Conservation (phyloP, 2,113 vertebrate species). For the Halcyon senegalensis region DNA sequence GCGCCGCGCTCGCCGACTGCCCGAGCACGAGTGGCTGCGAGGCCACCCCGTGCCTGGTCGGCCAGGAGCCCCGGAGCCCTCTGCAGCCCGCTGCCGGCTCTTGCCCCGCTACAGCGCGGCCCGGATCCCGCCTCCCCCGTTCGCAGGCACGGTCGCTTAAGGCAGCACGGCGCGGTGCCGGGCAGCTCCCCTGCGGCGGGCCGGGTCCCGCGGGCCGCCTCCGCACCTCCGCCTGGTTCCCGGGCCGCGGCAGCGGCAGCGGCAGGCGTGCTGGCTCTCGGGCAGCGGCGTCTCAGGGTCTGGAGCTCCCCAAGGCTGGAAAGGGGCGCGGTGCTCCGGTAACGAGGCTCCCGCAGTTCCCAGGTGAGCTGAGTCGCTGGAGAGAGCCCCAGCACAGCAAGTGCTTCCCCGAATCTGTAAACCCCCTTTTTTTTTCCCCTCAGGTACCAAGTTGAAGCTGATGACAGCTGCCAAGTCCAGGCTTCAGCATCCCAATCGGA, state of each 20-base stretch:
- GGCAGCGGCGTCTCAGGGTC: background rate
- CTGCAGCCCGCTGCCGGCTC: background rate
- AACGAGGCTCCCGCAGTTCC: background rate
- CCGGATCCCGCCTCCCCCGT: no score
- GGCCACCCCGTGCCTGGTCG: background rate
- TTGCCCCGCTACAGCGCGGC: background rate
- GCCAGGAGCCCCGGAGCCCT: no score
- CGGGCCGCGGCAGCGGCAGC: background rate
- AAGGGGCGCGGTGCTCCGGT: background rate
- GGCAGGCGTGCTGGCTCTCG: fast-evolving
- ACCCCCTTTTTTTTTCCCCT: background rate
- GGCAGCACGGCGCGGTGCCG: background rate
- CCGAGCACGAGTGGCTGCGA: background rate
- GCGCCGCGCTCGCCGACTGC: no score
- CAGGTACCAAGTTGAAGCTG: background rate
- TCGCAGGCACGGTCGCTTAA: no score
- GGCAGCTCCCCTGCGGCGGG: no score
- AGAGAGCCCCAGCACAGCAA: background rate
- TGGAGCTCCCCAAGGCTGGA: background rate
- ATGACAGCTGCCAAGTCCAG: background rate
- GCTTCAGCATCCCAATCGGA: background rate
- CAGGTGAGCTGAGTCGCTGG: background rate
- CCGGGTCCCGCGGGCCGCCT: no score
- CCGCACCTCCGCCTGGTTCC: background rate
- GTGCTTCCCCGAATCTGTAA: background rate